Base-by-base conservation (phyloP, 1,140 invertebrate genomes). In the Lethrus apterus region DNA sequence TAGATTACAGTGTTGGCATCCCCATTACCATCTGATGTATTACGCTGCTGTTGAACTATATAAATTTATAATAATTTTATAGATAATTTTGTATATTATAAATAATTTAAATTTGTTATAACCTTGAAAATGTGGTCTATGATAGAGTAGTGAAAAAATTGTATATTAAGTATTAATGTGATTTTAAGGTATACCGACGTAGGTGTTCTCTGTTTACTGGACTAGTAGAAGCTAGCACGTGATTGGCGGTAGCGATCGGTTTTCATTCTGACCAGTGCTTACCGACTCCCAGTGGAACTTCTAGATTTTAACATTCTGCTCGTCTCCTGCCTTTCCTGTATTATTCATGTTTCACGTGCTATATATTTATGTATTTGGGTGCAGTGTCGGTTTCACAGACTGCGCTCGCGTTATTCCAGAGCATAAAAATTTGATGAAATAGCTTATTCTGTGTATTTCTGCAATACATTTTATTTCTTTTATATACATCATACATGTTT, bases 301-400 rank as follows among this genome's bases (percentile, higher is more conserved):
- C 44, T 46, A 31, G 35, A 46, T 51, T 54, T 55, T 55, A 55
- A 45, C 50, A 55, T 55, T 55, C 52, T 33, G 43, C 42, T 48
- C 52, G 47, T 40, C 52, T 48, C 44, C 36, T 30, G 45, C 47
- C 45, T 44, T 34, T 36, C 43, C 38, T 55, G 49, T 51, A 55
- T 55, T 55, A 55, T 55, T 55, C 48, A 55, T 51, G 49, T 48
- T 46, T 36, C 46, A 51, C 50, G 45, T 48, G 50, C 41, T 48
- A 51, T 55, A 55, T 55, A 42, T 51, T 51, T 51, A 54, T 54
- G 48, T 54, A 51, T 54, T 44, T 47, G 50, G 46, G 43, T 42
- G 46, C 46, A 52, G 41, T 26, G 38, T 43, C 38, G 50, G 35
- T 38, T 38, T 38, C 35, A 11, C 4, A n/a, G n/a, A 19, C 10